A percentile compares a stretch with the other conserved stretches of the same genome.
phyloP scores from a whole-genome alignment of 2,888 invertebrate genomes.

The Pseudococcus longispinus region DNA sequence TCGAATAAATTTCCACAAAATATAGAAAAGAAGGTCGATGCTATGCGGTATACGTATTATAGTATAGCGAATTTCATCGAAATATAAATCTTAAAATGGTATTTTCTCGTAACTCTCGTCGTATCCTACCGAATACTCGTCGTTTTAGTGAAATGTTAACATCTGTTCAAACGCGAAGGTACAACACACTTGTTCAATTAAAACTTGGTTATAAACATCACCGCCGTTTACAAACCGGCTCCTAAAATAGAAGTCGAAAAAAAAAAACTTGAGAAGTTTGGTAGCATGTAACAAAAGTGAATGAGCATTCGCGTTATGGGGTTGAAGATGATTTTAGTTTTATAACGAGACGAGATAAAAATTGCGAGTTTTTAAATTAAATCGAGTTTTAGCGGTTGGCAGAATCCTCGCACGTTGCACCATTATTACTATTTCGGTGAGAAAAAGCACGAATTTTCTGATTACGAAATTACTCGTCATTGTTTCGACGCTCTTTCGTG shows the following conservation, averaged over 20 bases:
- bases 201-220: not conserved
- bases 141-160: not conserved
- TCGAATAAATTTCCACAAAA: not conserved
- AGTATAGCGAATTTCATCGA: not conserved
- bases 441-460: too few relatives aligned
- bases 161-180: conserved; percentile 47
- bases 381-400: not conserved
- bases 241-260: not conserved
- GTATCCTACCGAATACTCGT: not conserved
- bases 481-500: too few relatives aligned
- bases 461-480: too few relatives aligned
- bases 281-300: not conserved
- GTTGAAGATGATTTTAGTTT: not conserved
- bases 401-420: not conserved
- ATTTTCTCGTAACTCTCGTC: not conserved
- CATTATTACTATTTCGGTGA: not conserved
- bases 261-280: not conserved
- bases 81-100: not conserved
- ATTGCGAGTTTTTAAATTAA: not conserved
- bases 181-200: conserved; percentile 45
- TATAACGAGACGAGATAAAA: not conserved
- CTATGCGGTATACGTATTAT: too few relatives aligned
- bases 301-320: not conserved
- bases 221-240: not conserved
- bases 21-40: not conserved